A percentile compares a stretch with the other conserved stretches of the same genome.
Conservation (phyloP, 2,113 vertebrate genomes). For the Colaptes auratus region DNA sequence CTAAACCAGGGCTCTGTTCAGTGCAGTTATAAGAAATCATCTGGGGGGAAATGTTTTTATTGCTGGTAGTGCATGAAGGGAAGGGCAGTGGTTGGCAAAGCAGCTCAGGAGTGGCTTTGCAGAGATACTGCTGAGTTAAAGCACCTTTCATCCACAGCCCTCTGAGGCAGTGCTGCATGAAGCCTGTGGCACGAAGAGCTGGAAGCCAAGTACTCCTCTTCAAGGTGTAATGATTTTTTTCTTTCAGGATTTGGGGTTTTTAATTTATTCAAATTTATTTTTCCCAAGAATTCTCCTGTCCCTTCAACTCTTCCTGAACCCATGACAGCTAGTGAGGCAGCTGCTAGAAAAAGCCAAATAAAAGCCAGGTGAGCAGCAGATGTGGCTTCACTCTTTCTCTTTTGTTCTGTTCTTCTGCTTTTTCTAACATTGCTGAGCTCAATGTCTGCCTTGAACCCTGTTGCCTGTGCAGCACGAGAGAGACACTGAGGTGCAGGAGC, state of each 20-base stretch:
- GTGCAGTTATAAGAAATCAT: background rate
- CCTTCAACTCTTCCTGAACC: slow-evolving; percentile 92
- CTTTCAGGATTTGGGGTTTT: background rate
- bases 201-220: background rate
- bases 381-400: background rate
- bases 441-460: background rate
- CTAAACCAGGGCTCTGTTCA: background rate
- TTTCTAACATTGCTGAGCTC: background rate
- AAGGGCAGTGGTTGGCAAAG: background rate
- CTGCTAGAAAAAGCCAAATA: slow-evolving; percentile 93
- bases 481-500: no score
- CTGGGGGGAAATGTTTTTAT: background rate
- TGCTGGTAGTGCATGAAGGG: background rate
- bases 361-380: slow-evolving; percentile 88
- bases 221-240: slow-evolving; percentile 26
- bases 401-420: background rate
- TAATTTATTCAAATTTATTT: slow-evolving; percentile 52
- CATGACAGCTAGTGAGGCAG: slow-evolving; percentile 92
- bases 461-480: background rate
- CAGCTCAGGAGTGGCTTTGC: fast-evolving
- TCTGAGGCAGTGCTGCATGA: background rate
- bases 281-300: slow-evolving; percentile 87
- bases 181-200: background rate
- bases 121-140: background rate
- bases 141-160: background rate